Conservation (phyloP, 2,797 vertebrate species). For the Setipinna tenuifilis region DNA sequence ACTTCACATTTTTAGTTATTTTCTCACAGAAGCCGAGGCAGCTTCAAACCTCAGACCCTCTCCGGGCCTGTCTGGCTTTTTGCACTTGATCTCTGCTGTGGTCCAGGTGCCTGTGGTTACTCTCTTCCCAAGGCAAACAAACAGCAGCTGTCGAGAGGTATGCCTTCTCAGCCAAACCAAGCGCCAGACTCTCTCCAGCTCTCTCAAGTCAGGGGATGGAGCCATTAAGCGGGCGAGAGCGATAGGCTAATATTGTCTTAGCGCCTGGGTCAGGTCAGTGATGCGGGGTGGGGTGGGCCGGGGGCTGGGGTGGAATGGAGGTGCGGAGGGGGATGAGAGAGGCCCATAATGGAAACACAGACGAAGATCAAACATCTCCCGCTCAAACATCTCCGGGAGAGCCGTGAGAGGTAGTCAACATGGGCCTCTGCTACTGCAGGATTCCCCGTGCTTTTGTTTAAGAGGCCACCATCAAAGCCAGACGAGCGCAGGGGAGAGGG, state of each 20-base stretch:
- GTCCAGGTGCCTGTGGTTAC: slow-evolving; percentile 7
- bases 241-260: slow-evolving; percentile 3
- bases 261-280: not conserved
- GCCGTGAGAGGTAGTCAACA: not conserved
- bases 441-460: not conserved
- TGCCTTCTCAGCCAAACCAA: not conserved
- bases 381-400: not conserved
- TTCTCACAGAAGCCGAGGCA: not conserved
- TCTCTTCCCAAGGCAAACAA: slow-evolving; percentile 11
- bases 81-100: slow-evolving; percentile 21
- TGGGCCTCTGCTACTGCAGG: not conserved
- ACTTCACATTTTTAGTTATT: not conserved
- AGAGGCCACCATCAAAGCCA: not conserved
- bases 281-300: not conserved
- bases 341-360: not conserved
- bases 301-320: no score
- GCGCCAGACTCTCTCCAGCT: not conserved
- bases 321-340: not conserved
- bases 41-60: not conserved
- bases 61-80: not conserved
- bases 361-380: slow-evolving; percentile 3
- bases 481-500: not conserved
- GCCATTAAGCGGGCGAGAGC: not conserved
- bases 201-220: not conserved
- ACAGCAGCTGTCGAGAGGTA: slow-evolving; percentile 3